Evolutionary conservation across 2,113 vertebrate genomes (phyloP).

Genomic region (Ptilorrhoa leucosticta): DNA sequence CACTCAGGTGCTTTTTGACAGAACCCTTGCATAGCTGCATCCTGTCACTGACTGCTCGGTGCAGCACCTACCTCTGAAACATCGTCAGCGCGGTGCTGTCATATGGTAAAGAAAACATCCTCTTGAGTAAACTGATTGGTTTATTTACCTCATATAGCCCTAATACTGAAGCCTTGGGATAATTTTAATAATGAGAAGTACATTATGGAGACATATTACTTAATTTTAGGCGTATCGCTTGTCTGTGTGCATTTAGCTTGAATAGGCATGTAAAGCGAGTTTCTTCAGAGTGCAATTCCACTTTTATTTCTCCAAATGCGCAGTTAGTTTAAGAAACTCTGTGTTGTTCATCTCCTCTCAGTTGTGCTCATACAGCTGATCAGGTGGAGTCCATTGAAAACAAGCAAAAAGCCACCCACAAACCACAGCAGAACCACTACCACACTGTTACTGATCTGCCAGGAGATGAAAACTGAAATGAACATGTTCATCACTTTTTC

Average conservation of each 20-base stretch:
- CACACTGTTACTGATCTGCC: neutral
- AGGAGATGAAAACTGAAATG: neutral
- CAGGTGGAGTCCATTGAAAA: neutral
- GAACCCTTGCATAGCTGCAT: neutral
- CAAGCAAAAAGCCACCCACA: fast-evolving
- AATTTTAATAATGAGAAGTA: neutral
- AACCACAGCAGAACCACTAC: neutral
- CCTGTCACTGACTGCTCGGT: neutral
- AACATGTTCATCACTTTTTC: neutral
- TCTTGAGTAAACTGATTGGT: neutral
- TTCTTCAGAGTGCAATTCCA: neutral
- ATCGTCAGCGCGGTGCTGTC: neutral
- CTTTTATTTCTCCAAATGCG: neutral
- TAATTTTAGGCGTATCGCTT: neutral
- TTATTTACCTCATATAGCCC: neutral
- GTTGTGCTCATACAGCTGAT: neutral
- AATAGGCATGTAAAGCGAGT: neutral
- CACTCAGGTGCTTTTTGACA: neutral
- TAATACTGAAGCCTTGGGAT: neutral
- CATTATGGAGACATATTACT: neutral
- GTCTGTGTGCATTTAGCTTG: neutral
- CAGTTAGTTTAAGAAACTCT: neutral
- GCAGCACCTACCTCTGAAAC: neutral
- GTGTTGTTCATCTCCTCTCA: neutral
- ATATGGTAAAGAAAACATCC: neutral